These are phyloP conservation scores for Ramazzottius varieornatus DNA, from an alignment of 2,888 invertebrate genomes.

Conservation along the genomic window DNA sequence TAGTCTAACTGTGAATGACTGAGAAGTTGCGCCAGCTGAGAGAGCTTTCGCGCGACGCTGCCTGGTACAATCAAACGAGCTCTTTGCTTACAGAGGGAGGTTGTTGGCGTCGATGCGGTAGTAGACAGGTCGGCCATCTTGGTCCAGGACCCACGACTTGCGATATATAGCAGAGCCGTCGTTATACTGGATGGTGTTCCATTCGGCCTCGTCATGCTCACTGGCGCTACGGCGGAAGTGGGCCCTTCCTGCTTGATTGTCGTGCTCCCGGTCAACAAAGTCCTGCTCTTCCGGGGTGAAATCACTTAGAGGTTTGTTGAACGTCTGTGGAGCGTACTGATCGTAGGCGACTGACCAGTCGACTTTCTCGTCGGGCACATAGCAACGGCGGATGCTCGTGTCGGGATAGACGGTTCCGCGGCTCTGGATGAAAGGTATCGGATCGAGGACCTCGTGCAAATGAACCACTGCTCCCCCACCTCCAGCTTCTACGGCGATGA, in stretches of 20 bases:
- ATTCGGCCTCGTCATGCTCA: not conserved
- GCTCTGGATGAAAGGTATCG: not conserved
- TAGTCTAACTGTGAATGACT: no score
- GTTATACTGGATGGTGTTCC: not conserved
- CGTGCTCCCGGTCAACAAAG: not conserved
- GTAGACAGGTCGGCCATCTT: not conserved
- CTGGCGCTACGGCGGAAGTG: not conserved
- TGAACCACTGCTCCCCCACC: not conserved
- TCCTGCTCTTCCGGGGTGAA: not conserved
- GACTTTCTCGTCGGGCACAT: not conserved
- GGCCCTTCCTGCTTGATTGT: not conserved
- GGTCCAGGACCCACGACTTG: not conserved
- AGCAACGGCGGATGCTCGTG: not conserved
- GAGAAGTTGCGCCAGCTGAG: no score
- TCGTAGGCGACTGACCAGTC: not conserved
- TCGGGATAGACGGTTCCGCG: not conserved
- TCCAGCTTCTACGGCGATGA: no score
- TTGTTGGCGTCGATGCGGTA: not conserved
- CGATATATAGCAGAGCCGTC: not conserved
- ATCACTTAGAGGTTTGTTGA: not conserved
- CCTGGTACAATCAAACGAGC: not conserved
- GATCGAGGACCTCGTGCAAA: not conserved
- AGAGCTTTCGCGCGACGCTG: no score
- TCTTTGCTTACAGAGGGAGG: not conserved
- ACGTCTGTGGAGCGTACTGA: not conserved